Conservation (phyloP, 1,140 invertebrate species). For the Drosophila rhopaloa region DNA sequence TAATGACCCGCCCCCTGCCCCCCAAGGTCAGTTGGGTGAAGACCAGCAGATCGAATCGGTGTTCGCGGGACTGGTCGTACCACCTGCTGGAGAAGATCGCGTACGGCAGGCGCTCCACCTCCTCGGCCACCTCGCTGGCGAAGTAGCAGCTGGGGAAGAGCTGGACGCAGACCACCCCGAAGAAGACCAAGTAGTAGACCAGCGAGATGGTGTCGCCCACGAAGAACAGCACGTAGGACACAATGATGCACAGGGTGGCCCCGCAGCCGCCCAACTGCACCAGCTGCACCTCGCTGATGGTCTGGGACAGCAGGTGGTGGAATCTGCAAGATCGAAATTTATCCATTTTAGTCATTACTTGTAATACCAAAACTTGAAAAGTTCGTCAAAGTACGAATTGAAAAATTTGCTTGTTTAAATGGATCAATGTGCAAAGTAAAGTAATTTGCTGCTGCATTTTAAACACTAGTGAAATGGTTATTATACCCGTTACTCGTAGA, state of each 20-base stretch:
- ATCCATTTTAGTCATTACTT: too few relatives aligned
- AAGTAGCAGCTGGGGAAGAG: conserved; percentile 74
- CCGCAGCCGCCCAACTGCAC: conserved; percentile 54
- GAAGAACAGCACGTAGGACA: conserved; percentile 60
- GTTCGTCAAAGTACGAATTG: too few relatives aligned
- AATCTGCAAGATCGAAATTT: conserved; percentile 20
- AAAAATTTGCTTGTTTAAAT: too few relatives aligned
- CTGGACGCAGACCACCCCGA: conserved; percentile 54
- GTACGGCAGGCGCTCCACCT: conserved; percentile 48
- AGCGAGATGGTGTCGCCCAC: conserved; percentile 37
- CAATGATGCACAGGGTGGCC: conserved; percentile 58
- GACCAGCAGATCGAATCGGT: conserved; percentile 38
- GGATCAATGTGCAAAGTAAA: too few relatives aligned
- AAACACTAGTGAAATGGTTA: too few relatives aligned
- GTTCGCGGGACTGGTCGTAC: conserved; percentile 31
- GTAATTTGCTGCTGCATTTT: too few relatives aligned
- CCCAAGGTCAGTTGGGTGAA: conserved; percentile 56
- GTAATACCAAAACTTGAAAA: too few relatives aligned
- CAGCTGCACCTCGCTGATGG: conserved; percentile 51
- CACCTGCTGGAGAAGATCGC: conserved; percentile 71
- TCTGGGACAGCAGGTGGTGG: conserved; percentile 21
- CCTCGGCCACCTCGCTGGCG: conserved; percentile 56
- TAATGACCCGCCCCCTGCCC: conserved; percentile 17
- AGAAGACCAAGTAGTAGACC: conserved; percentile 49
- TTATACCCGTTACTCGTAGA: too few relatives aligned